A percentile compares a stretch with the other conserved stretches of the same genome.
phyloP scores from a whole-genome alignment of 2,888 invertebrate species.

The Tipula confusa region DNA sequence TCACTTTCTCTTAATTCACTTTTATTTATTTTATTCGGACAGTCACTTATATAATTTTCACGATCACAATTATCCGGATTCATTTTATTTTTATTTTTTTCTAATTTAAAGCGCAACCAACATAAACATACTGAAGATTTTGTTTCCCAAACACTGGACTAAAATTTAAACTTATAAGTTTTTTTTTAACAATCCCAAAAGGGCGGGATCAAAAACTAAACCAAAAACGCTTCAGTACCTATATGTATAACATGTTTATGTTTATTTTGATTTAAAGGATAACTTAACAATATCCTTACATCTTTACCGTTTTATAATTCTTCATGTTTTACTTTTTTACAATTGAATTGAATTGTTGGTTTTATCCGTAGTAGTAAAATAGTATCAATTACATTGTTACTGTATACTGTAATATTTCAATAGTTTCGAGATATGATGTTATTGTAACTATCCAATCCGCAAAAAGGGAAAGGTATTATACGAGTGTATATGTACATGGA shows the following conservation, averaged over 20 bases:
- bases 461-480: neutral
- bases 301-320: neutral
- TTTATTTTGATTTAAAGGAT: neutral
- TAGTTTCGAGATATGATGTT: neutral
- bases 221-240: neutral
- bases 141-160: neutral
- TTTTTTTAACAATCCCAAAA: neutral
- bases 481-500: neutral
- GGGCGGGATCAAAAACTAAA: neutral
- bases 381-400: neutral
- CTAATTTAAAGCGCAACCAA: neutral
- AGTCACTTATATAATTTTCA: neutral
- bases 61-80: neutral
- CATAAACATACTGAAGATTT: neutral
- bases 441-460: neutral
- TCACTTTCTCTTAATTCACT: slow-evolving; percentile 44
- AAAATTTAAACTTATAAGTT: neutral
- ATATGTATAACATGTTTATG: neutral
- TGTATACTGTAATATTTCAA: neutral
- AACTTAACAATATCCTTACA: neutral
- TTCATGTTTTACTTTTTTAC: neutral
- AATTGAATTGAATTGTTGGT: neutral
- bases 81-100: neutral
- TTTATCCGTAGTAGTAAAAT: neutral
- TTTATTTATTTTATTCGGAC: slow-evolving; percentile 26